Base-by-base conservation (phyloP, 1,140 invertebrate species). In the Phenacoccus solenopsis region DNA sequence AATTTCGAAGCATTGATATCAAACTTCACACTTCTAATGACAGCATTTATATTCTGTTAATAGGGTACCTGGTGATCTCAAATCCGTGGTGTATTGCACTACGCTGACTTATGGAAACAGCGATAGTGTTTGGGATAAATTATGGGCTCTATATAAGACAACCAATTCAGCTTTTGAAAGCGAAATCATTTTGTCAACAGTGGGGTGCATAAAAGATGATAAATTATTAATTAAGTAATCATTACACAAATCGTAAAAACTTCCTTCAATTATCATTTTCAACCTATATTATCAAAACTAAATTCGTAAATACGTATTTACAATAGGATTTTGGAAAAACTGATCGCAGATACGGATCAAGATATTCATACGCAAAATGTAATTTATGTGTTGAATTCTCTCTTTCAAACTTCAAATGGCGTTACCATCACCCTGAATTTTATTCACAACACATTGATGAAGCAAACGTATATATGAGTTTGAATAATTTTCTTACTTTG, bases 81-180 rank as follows among this genome's bases (percentile, higher is more conserved):
- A 73, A 49, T 68, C 69, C 13, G 70, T 70, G 4, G 38, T 67
- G 1, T 64, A 70, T 10, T 73, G 73, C 35, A 72, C 67, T 0
- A 71, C 64, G 5, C 64, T 73, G 7, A 72, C 25, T 49, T 1
- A 13, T 12, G 61, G 30, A 12, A 64, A 69, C 21, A 25, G 49
- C 1, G 2, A 12, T 0, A 20, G 4, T 2, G 56, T 68, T 24
- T 73, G 73, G 73, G 32, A 35, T 9, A 16, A 12, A 7, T n/a
- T 73, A 22, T 70, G 72, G 57, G 16, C 69, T 0, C 30, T 70
- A 0, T 72, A 73, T 25, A 24, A 10, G 1, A 71, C 24, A 13
- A 69, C 73, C 12, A 67, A 72, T 27, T 57, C 70, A 4, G 35
- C 71, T 3, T 71, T 72, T 7, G 73, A 73, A 21, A 73, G 70